Base-by-base conservation (phyloP, 2,113 vertebrate species). In the Mystacornis crossleyi region DNA sequence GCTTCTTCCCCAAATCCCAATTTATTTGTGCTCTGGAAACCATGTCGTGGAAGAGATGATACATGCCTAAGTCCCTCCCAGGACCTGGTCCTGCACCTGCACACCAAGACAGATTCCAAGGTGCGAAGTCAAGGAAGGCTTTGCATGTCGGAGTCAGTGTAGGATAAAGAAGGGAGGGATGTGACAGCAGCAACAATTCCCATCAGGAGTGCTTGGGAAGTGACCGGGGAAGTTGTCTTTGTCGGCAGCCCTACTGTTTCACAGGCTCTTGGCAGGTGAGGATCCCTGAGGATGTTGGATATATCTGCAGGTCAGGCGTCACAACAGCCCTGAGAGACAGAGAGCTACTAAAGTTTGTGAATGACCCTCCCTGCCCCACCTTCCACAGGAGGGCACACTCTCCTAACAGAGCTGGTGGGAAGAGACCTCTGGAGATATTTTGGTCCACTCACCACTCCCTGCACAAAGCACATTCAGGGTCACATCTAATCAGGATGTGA, bases 51-150 rank as follows among this genome's bases (percentile, higher is more conserved):
- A 54, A 75, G 58, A 51, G n/a, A 34, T 8, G 38, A 14, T 50
- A n/a, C 8, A 4, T 51, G 33, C 9, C 24, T 26, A 38, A 20
- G 26, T 79, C 9, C 40, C 10, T 77, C n/a, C 36, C 42, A 45
- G 28, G 0, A 1, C 40, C 18, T 0, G 0, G 18, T 64, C 26
- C 20, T 80, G 57, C 24, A 62, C 36, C 36, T 75, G 57, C 21
- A 45, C 1, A 2, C 48, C 17, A 33, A 78, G 69, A 45, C 19
- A 55, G 55, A 51, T 21, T 54, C 19, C 38, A 55, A 53, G 43
- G 34, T 28, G 25, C 16, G 21, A n/a, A 79, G 38, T 2, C 0
- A 0, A 34, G 24, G 25, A 19, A 17, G 12, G 29, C 23, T 85
- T 78, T 66, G 16, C 5, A 1, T 55, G 33, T 58, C 34, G 25